A percentile compares a stretch with the other conserved stretches of the same genome.
These are phyloP conservation scores for Bombycilla garrulus DNA, from an alignment of 2,113 vertebrate genomes.

Conservation along the genomic window DNA sequence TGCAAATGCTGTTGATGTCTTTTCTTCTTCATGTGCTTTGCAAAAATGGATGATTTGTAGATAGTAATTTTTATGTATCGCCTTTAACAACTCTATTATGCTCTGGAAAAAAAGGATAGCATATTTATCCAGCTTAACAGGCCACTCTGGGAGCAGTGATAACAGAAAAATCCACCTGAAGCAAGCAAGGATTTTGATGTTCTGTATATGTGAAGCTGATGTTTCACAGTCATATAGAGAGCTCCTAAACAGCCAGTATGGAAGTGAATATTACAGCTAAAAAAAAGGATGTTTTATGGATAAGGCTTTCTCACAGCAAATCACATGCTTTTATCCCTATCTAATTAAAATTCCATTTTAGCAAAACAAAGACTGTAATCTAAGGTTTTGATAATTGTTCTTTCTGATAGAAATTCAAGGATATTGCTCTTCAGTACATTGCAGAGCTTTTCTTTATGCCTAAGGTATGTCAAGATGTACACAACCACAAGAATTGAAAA, in stretches of 20 bases:
- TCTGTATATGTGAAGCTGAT: background rate
- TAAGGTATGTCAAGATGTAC: background rate
- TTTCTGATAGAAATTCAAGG: background rate
- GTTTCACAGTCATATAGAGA: background rate
- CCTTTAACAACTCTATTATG: background rate
- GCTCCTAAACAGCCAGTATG: background rate
- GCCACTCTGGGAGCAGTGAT: background rate
- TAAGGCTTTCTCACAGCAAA: background rate
- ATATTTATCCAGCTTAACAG: slow-evolving; percentile 26
- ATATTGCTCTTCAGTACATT: background rate
- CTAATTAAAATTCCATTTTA: background rate
- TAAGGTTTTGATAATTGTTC: background rate
- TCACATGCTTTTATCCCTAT: background rate
- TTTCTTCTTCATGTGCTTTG: background rate
- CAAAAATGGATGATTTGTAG: background rate
- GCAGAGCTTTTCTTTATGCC: background rate
- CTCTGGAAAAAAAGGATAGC: background rate
- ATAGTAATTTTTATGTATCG: background rate
- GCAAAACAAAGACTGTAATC: background rate
- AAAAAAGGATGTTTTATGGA: background rate
- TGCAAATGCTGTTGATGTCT: background rate
- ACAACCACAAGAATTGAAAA: background rate
- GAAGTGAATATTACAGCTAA: background rate
- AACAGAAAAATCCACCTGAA: slow-evolving; percentile 5
- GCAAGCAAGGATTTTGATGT: background rate